Evolutionary conservation across 2,797 vertebrate species (phyloP), one percentile per base, ranked within the genome.

Genomic region (Coreius guichenoti): DNA sequence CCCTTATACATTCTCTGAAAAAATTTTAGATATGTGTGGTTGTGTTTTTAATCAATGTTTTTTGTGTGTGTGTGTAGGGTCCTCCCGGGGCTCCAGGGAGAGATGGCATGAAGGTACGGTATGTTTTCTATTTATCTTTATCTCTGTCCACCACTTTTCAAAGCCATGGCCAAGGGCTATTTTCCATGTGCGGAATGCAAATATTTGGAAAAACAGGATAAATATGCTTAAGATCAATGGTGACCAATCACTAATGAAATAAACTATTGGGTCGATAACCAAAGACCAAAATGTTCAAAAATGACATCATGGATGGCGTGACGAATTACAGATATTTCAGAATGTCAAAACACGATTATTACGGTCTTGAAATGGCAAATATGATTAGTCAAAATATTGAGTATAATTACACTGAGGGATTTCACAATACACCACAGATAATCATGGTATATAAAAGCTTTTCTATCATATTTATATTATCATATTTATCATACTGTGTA

Each of bases 71-170:
- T 73, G 7, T 80, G 69, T 91, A 99, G 98, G 98, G 97, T 54
- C 93, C 95, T 26, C 96, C 96, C 0, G 98, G 98, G 47, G 97
- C 98, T 67, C 95, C 97, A 2, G 98, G 98, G 91, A 97, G 93
- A 93, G 96, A 97, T 17, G 98, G 98, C 19, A 92, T 94, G 80
- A 99, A 99, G 97, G 98, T 99, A 89, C 96, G 94, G 94, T 95
- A 69, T 79, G 79, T 75, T 87, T 84, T 77, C n/a, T 80, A 61
- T 80, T 82, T 83, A 63, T 78, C 84, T 81, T 81, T 51, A 73
- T 80, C 63, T 78, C 73, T 86, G 39, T 81, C 47, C 72, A 31
- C 8, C 31, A 29, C 31, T 69, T 63, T 75, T 82, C 8, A 16
- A 80, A 88, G 26, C 65, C 14, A n/a, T 78, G 67, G 31, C 67